A percentile compares a stretch with the other conserved stretches of the same genome.
phyloP scores from a whole-genome alignment of 2,888 invertebrate species.

The Odontothrips loti region DNA sequence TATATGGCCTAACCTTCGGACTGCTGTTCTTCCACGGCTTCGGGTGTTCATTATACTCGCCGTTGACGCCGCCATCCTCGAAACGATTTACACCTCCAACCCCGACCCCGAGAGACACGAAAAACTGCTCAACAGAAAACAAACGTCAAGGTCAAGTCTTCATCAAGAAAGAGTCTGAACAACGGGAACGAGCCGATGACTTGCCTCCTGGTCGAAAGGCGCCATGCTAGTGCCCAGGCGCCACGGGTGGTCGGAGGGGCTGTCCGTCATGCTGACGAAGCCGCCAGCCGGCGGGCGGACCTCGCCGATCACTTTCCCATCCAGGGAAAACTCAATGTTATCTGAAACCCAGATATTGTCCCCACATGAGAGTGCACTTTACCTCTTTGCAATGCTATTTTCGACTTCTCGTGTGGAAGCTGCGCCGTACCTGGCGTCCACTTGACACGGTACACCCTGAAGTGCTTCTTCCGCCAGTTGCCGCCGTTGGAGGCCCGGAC shows the following conservation, averaged over 20 bases:
- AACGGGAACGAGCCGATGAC: not conserved
- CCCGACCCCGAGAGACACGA: not conserved
- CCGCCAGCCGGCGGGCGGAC: not conserved
- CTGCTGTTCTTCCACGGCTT: constrained; percentile 37
- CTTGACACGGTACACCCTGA: constrained; percentile 14
- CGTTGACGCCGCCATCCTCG: not conserved
- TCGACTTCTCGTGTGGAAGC: too few species aligned
- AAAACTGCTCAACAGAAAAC: not conserved
- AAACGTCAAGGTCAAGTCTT: not conserved
- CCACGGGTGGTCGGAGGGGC: not conserved
- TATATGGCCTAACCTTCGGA: constrained; percentile 31
- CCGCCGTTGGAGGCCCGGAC: not conserved
- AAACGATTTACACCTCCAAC: not conserved
- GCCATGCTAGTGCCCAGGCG: not conserved
- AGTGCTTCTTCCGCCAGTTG: constrained; percentile 17
- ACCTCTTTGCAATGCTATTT: too few species aligned
- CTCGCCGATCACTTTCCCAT: not conserved
- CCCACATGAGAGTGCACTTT: too few species aligned
- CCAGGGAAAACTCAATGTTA: not conserved
- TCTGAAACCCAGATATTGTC: not conserved
- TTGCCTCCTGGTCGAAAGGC: not conserved
- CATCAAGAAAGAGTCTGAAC: not conserved
- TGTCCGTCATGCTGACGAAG: not conserved
- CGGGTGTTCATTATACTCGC: constrained; percentile 18
- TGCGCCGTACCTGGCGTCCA: not conserved